Percentiles rank a stretch among this genome's conserved stretches.
These are phyloP conservation scores for Aegithalos caudatus DNA, from an alignment of 2,113 vertebrate genomes.

Conservation along the genomic window DNA sequence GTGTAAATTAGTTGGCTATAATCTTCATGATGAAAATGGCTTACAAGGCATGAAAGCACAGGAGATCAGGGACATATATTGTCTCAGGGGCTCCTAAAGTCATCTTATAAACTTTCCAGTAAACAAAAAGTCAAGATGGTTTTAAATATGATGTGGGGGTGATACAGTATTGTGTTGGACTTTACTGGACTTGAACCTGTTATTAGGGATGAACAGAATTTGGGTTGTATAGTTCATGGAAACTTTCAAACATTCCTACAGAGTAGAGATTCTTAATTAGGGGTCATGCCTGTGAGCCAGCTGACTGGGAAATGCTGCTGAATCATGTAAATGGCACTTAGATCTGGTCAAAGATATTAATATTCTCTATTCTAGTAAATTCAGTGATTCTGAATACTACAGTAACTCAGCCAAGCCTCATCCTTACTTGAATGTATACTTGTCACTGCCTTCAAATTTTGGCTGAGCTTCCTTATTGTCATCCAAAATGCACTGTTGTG, in stretches of 20 bases:
- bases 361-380: neutral
- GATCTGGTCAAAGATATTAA: neutral
- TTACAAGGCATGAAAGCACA: neutral
- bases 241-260: neutral
- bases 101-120: neutral
- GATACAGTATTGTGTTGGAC: neutral
- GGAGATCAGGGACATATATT: accelerated
- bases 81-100: neutral
- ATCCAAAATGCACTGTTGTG: neutral
- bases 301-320: neutral
- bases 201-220: neutral
- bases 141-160: neutral
- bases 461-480: neutral
- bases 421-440: neutral
- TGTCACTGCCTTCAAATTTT: neutral
- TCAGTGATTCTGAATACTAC: neutral
- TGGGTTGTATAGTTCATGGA: neutral
- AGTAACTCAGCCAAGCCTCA: neutral
- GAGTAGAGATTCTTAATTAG: neutral
- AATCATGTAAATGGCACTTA: neutral
- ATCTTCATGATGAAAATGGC: neutral
- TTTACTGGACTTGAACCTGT: neutral
- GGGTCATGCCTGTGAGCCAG: neutral
- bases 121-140: neutral
- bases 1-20: neutral